These are phyloP conservation scores for Anolis carolinensis DNA, from an alignment of 2,113 vertebrate genomes.

Conservation along the genomic window DNA sequence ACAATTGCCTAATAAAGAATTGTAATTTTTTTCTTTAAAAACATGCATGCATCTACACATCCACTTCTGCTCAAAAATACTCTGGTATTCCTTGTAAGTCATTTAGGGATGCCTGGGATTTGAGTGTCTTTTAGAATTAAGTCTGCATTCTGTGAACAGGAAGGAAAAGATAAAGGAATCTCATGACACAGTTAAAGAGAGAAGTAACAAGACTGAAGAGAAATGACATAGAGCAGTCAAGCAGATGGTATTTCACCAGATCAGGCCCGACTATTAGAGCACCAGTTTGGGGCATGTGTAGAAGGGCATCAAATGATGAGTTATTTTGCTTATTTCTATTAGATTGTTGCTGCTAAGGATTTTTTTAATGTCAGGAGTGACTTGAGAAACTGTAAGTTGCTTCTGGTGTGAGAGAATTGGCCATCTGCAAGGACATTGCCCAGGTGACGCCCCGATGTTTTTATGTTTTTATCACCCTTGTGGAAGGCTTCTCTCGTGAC, in stretches of 20 bases:
- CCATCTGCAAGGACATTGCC: no score
- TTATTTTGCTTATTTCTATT: not conserved
- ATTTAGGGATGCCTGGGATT: slow-evolving; percentile 70
- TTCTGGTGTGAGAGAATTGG: no score
- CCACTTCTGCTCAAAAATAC: slow-evolving; percentile 62
- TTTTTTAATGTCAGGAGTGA: no score
- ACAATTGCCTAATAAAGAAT: slow-evolving; percentile 84
- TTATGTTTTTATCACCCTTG: no score
- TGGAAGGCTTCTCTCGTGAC: no score
- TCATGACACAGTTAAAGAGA: slow-evolving; percentile 77
- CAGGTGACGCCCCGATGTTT: no score
- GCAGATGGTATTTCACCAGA: slow-evolving; percentile 66
- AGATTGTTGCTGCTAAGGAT: not conserved
- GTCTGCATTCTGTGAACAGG: slow-evolving; percentile 72
- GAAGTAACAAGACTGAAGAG: slow-evolving; percentile 70
- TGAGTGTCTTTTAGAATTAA: slow-evolving; percentile 78
- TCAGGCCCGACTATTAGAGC: not conserved
- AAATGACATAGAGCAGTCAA: slow-evolving; percentile 71
- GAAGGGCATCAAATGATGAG: not conserved
- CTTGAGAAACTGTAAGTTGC: no score
- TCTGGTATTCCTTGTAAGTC: slow-evolving; percentile 69
- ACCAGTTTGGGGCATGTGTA: not conserved
- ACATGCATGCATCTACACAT: not conserved
- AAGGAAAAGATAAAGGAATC: slow-evolving; percentile 26
- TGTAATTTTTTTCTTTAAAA: slow-evolving; percentile 76